Percentiles rank a stretch among this genome's conserved stretches.
Evolutionary conservation across 2,113 vertebrate genomes (phyloP).

Genomic region (Malurus alboscapulatus): DNA sequence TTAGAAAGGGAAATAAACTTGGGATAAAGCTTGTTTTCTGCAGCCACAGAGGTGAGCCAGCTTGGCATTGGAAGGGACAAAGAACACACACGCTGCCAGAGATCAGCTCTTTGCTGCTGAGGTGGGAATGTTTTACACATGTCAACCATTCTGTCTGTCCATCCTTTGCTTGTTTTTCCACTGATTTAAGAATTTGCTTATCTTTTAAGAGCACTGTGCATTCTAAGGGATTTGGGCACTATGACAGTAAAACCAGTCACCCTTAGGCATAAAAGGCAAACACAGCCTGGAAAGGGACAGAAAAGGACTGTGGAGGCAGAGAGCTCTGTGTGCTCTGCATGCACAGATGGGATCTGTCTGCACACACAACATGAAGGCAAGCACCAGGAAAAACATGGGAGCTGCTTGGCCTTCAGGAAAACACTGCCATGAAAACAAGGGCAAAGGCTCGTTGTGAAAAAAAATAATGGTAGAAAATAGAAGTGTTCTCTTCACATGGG

Average conservation of each 20-base stretch:
- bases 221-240: background rate
- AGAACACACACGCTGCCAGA: accelerated
- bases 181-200: background rate
- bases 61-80: background rate
- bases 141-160: background rate
- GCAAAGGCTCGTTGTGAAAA: background rate
- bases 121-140: background rate
- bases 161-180: background rate
- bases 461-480: background rate
- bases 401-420: background rate
- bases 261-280: background rate
- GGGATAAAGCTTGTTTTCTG: background rate
- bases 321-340: background rate
- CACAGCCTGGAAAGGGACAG: background rate
- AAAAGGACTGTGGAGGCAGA: background rate
- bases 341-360: accelerated
- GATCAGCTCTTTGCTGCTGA: background rate
- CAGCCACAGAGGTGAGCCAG: background rate
- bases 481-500: background rate
- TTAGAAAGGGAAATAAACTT: background rate
- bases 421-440: background rate
- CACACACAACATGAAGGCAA: background rate
- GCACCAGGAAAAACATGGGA: background rate
- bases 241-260: background rate
- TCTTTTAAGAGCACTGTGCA: background rate